These are phyloP conservation scores for Acanthurus lineatus DNA, from an alignment of 2,797 vertebrate genomes.

Conservation along the genomic window DNA sequence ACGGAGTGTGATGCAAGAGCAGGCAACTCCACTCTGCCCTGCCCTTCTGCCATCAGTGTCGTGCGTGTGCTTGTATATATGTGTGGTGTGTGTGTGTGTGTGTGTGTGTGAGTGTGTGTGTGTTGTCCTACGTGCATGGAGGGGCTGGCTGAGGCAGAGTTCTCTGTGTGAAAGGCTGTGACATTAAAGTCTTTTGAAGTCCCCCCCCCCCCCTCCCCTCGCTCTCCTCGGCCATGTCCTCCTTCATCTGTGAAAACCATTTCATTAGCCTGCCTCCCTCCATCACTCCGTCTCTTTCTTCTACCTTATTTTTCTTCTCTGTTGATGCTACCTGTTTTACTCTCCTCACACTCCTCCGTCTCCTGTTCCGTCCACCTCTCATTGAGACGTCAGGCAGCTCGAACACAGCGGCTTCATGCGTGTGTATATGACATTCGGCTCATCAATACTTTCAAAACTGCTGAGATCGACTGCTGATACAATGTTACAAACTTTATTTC, in stretches of 20 bases:
- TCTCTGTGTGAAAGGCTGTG: slow-evolving; percentile 81
- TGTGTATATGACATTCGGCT: not conserved
- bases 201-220: slow-evolving; percentile 28
- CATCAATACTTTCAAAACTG: not conserved
- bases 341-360: slow-evolving; percentile 29
- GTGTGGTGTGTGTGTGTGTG: slow-evolving; percentile 27
- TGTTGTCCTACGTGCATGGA: slow-evolving; percentile 28
- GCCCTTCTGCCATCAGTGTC: slow-evolving; percentile 72
- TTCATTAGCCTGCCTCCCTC: slow-evolving; percentile 72
- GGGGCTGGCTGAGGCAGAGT: slow-evolving; percentile 63
- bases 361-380: slow-evolving; percentile 29
- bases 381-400: slow-evolving; percentile 11
- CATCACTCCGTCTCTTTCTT: slow-evolving; percentile 31
- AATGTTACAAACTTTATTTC: too few relatives aligned
- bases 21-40: slow-evolving; percentile 79
- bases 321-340: slow-evolving; percentile 53
- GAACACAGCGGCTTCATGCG: not conserved
- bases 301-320: slow-evolving; percentile 33
- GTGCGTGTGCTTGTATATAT: slow-evolving; percentile 9
- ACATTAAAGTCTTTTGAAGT: slow-evolving; percentile 85
- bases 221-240: slow-evolving; percentile 67
- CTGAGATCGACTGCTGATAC: not conserved
- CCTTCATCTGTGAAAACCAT: slow-evolving; percentile 70
- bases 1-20: slow-evolving; percentile 86
- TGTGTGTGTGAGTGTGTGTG: not conserved